Evolutionary conservation across 1,140 invertebrate genomes (phyloP).

Genomic region (Asbolus verrucosus): DNA sequence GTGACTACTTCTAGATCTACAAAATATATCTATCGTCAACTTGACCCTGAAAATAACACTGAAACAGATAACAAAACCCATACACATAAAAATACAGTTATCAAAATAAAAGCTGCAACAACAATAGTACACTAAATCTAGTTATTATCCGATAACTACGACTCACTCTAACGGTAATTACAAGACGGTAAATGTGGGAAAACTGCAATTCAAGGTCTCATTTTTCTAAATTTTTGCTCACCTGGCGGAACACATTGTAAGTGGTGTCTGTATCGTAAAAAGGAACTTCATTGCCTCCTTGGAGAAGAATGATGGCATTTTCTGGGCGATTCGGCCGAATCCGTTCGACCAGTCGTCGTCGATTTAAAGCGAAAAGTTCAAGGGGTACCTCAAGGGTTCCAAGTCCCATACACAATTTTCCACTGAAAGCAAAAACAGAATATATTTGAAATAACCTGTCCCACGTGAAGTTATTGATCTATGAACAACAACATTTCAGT

Average conservation of each 20-base stretch:
- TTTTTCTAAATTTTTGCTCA: slow-evolving; percentile 56
- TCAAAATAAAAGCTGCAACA: no score
- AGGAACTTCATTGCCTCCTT: slow-evolving; percentile 68
- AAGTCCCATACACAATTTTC: slow-evolving; percentile 66
- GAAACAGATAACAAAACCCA: no score
- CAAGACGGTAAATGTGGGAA: background rate
- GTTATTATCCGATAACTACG: background rate
- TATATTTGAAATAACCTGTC: background rate
- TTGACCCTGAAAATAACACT: no score
- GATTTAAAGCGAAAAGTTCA: slow-evolving; percentile 68
- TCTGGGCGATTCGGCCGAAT: slow-evolving; percentile 63
- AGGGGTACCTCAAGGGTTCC: slow-evolving; percentile 68
- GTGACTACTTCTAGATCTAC: no score
- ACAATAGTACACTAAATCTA: background rate
- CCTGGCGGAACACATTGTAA: slow-evolving; percentile 69
- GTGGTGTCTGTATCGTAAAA: slow-evolving; percentile 70
- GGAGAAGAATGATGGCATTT: slow-evolving; percentile 67
- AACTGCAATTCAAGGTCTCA: background rate
- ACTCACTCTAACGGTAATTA: background rate
- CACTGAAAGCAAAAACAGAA: slow-evolving; percentile 35
- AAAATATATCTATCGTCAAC: no score
- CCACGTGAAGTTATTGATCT: no score
- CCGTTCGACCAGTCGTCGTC: slow-evolving; percentile 61
- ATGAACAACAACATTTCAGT: no score
- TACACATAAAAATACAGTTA: no score